Evolutionary conservation across 1,140 invertebrate genomes (phyloP).

Genomic region (Drosophila elegans): DNA sequence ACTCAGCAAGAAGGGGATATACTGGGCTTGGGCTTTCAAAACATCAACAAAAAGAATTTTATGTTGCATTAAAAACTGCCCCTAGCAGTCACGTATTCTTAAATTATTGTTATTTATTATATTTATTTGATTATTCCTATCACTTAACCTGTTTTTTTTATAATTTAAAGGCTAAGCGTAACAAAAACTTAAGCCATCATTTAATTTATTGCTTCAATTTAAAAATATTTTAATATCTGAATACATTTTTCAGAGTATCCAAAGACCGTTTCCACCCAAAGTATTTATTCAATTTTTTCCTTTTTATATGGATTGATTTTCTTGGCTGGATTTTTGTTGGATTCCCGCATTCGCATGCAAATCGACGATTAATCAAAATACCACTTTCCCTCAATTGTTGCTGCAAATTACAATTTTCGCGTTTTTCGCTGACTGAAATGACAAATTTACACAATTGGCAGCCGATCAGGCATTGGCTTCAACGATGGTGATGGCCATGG

Average conservation of each 20-base stretch:
- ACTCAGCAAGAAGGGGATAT: neutral
- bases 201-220: too few species aligned
- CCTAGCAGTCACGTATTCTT: too few species aligned
- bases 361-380: constrained; percentile 71
- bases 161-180: too few species aligned
- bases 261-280: neutral
- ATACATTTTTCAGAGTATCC: neutral
- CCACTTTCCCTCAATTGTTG: constrained; percentile 65
- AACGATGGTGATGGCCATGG: neutral
- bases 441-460: constrained; percentile 52
- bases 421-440: constrained; percentile 45
- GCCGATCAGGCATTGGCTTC: constrained; percentile 24
- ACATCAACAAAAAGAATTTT: neutral
- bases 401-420: constrained; percentile 62
- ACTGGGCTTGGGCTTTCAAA: too few species aligned
- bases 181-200: too few species aligned
- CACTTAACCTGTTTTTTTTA: too few species aligned
- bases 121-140: too few species aligned
- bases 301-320: constrained; percentile 31
- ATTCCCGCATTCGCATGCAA: constrained; percentile 61
- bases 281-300: neutral
- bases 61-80: too few species aligned
- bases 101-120: too few species aligned
- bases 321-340: constrained; percentile 7
- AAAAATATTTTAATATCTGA: too few species aligned